Conservation (phyloP, 1,140 invertebrate genomes). For the Elysia chlorotica region DNA sequence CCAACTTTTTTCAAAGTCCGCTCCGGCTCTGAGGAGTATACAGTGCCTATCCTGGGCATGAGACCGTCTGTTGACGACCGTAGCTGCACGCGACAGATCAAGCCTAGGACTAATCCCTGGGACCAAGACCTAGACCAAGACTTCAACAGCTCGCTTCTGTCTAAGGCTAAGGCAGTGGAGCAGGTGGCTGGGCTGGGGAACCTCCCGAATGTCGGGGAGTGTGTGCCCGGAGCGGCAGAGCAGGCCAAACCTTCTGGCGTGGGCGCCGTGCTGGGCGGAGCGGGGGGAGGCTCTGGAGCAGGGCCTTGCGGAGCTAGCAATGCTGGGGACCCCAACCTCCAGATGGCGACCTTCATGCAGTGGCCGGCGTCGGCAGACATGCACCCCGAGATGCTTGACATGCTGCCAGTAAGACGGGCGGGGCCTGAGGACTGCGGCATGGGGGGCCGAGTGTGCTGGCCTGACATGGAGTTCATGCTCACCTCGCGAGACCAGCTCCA, state of each 20-base stretch:
- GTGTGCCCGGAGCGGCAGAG: too few species aligned
- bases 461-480: slow-evolving; percentile 21
- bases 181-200: not conserved
- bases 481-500: slow-evolving; percentile 18
- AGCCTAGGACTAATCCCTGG: slow-evolving; percentile 15
- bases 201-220: not conserved
- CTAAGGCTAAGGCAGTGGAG: slow-evolving; percentile 9
- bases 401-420: slow-evolving; percentile 11
- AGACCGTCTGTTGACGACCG: not conserved
- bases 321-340: not conserved
- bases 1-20: slow-evolving; percentile 15
- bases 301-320: too few species aligned
- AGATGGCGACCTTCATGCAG: too few species aligned
- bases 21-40: slow-evolving; percentile 2
- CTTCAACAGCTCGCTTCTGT: slow-evolving; percentile 16
- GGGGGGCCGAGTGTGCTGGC: slow-evolving; percentile 10
- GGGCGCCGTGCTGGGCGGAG: too few species aligned
- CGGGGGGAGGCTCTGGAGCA: too few species aligned
- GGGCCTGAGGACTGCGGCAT: slow-evolving; percentile 8
- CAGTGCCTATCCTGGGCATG: slow-evolving; percentile 3
- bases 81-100: not conserved
- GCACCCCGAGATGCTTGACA: slow-evolving; percentile 23
- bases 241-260: too few species aligned
- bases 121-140: slow-evolving; percentile 21
- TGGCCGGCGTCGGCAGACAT: slow-evolving; percentile 20